phyloP scores from a whole-genome alignment of 1,140 invertebrate genomes.

The Bicyclus anynana region DNA sequence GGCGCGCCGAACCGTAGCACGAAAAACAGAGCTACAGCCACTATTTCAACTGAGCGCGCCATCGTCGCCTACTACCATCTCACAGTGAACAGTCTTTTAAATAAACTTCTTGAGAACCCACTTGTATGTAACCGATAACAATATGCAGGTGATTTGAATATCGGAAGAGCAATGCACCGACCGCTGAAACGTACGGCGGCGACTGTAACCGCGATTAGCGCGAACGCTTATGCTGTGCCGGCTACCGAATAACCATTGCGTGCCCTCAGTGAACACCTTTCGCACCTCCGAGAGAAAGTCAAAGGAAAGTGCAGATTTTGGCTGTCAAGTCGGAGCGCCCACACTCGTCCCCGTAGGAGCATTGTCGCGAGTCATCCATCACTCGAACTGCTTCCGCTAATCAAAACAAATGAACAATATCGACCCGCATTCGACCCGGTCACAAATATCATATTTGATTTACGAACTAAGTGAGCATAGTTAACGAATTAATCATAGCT shows the following conservation, averaged over 20 bases:
- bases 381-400: conserved; percentile 45
- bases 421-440: conserved; percentile 6
- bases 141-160: conserved; percentile 73
- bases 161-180: conserved; percentile 52
- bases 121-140: conserved; percentile 55
- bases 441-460: not conserved
- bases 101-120: conserved; percentile 25
- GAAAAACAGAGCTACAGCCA: conserved; percentile 51
- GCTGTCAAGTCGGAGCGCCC: conserved; percentile 68
- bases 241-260: conserved; percentile 71
- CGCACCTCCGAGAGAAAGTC: conserved; percentile 75
- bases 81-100: conserved; percentile 35
- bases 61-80: conserved; percentile 47
- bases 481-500: not conserved
- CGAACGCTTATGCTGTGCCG: conserved; percentile 66
- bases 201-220: conserved; percentile 56
- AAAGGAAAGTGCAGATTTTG: conserved; percentile 76
- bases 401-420: conserved; percentile 54
- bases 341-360: conserved; percentile 67
- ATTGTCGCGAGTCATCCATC: conserved; percentile 69
- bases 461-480: not conserved
- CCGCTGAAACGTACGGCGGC: conserved; percentile 25
- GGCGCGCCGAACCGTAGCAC: conserved; percentile 54
- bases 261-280: conserved; percentile 70
- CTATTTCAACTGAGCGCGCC: conserved; percentile 42